phyloP scores from a whole-genome alignment of 1,140 invertebrate species.

The Temnothorax curvispinosus region DNA sequence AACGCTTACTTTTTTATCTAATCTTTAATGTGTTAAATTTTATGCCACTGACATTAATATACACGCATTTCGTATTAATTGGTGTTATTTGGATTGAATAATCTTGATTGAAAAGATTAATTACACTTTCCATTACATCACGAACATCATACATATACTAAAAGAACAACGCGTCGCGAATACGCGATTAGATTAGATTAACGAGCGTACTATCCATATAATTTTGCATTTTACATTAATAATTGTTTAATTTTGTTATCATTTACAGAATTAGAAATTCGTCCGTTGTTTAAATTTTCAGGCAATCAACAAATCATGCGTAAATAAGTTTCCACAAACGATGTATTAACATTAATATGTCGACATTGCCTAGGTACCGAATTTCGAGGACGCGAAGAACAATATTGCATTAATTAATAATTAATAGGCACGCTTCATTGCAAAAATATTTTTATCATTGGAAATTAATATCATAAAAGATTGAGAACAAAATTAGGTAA shows the following conservation, averaged over 20 bases:
- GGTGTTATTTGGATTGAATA: background rate
- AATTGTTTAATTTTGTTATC: background rate
- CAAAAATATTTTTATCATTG: background rate
- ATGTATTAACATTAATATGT: background rate
- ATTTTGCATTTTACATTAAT: background rate
- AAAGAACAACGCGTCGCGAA: background rate
- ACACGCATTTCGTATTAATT: background rate
- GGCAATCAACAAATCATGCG: background rate
- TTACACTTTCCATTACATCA: background rate
- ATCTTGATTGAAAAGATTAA: background rate
- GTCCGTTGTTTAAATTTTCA: background rate
- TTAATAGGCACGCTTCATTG: background rate
- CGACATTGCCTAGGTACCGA: background rate
- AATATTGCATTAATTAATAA: slow-evolving; percentile 11
- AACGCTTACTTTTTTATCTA: slow-evolving; percentile 3
- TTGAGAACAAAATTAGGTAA: background rate
- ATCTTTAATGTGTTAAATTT: background rate
- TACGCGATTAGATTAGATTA: background rate
- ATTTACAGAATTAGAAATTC: background rate
- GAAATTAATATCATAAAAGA: slow-evolving; percentile 18
- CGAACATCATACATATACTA: background rate
- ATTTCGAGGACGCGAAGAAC: background rate
- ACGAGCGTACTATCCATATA: background rate
- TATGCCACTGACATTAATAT: background rate
- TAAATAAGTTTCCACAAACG: background rate